Conservation (phyloP, 2,888 invertebrate species). For the Microctonus hyperodae region DNA sequence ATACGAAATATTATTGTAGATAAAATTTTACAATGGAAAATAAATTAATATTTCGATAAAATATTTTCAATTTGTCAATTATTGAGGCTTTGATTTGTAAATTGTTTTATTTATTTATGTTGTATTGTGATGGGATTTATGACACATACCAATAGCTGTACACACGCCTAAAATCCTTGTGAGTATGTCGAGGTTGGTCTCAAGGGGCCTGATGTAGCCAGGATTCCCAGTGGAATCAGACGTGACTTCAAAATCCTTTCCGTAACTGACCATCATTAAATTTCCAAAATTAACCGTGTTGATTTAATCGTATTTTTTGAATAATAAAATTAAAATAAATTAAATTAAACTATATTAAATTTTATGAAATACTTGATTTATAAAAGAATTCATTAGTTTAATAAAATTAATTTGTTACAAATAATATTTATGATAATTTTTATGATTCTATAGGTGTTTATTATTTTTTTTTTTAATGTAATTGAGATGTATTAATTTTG, state of each 20-base stretch:
- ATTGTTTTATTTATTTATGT: neutral
- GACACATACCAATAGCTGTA: slow-evolving; percentile 50
- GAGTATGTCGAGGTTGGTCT: slow-evolving; percentile 43
- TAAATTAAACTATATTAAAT: neutral
- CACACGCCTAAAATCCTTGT: slow-evolving; percentile 51
- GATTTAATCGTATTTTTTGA: neutral
- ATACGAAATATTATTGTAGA: too few species aligned
- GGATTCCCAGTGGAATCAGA: slow-evolving; percentile 43
- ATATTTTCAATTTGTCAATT: too few species aligned
- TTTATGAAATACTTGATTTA: too few species aligned
- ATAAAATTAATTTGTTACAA: too few species aligned
- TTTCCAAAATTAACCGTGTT: neutral
- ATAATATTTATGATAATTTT: neutral
- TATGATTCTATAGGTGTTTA: neutral
- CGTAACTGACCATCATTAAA: slow-evolving; percentile 42
- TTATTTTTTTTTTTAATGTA: neutral
- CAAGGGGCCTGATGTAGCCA: slow-evolving; percentile 43
- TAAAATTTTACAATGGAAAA: too few species aligned
- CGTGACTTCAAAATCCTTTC: slow-evolving; percentile 46
- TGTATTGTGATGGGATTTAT: neutral
- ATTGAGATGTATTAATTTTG: neutral
- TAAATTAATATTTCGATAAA: too few species aligned
- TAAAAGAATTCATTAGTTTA: too few species aligned
- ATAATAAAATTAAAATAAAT: neutral
- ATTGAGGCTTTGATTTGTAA: neutral